phyloP scores from a whole-genome alignment of 2,113 vertebrate species.

The Embiotoca jacksoni region DNA sequence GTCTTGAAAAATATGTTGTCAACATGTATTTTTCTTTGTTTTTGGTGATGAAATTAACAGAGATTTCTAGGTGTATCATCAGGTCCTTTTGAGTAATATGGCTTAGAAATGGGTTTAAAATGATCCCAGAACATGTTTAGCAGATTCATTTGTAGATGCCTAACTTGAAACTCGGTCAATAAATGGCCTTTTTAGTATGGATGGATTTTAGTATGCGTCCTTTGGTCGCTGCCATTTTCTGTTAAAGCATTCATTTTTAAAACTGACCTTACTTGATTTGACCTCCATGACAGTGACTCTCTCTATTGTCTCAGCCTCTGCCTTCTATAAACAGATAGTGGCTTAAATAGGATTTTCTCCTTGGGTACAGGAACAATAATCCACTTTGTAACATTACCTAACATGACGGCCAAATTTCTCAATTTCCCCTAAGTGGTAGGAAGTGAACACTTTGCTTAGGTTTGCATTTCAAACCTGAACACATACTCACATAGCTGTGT shows the following conservation, averaged over 20 bases:
- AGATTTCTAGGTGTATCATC: no score
- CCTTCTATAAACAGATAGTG: slow-evolving; percentile 69
- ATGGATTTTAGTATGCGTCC: neutral
- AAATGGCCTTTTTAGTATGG: neutral
- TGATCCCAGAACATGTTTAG: neutral
- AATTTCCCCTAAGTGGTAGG: slow-evolving; percentile 65
- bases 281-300: slow-evolving; percentile 72
- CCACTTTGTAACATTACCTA: slow-evolving; percentile 73
- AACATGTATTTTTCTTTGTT: no score
- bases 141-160: neutral
- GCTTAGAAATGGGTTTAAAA: neutral
- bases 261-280: slow-evolving; percentile 55
- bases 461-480: slow-evolving; percentile 41
- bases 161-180: slow-evolving; percentile 1
- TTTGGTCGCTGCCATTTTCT: slow-evolving; percentile 6
- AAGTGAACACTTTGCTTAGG: slow-evolving; percentile 56
- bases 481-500: slow-evolving; percentile 4
- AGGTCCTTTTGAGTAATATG: neutral
- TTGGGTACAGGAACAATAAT: slow-evolving; percentile 67
- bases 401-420: slow-evolving; percentile 62
- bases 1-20: no score
- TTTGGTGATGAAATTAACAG: no score
- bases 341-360: slow-evolving; percentile 77
- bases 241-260: slow-evolving; percentile 19
- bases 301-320: slow-evolving; percentile 53